Evolutionary conservation across 2,797 vertebrate genomes (phyloP).

Genomic region (Oophaga sylvatica): DNA sequence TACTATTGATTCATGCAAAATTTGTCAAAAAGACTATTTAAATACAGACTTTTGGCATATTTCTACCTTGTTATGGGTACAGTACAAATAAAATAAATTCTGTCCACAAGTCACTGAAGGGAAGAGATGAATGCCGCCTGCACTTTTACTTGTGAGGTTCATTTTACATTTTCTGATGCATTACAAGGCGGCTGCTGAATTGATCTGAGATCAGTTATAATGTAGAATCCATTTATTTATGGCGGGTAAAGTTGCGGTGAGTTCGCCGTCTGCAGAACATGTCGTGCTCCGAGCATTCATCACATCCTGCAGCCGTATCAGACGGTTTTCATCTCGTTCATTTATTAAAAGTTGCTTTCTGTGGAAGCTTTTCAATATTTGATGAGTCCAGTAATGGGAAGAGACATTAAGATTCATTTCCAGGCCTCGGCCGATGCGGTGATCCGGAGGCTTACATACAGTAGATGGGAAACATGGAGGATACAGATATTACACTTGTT

Average conservation of each 20-base stretch:
- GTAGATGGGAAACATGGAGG: neutral
- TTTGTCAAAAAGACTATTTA: no score
- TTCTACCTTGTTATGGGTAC: no score
- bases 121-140: neutral
- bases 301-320: neutral
- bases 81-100: no score
- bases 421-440: neutral
- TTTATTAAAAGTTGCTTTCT: conserved; percentile 17
- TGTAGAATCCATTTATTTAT: conserved; percentile 9
- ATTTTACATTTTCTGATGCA: neutral
- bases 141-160: neutral
- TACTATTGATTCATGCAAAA: no score
- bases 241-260: neutral
- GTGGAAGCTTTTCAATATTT: conserved; percentile 9
- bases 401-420: conserved; percentile 20
- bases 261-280: neutral
- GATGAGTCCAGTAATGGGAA: conserved; percentile 16
- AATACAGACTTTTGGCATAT: no score
- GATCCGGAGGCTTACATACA: neutral
- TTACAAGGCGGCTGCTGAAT: neutral
- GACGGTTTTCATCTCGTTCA: neutral
- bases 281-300: neutral
- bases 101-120: no score
- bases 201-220: conserved; percentile 17
- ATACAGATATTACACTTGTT: neutral